These are phyloP conservation scores for Erebia palarica DNA, from an alignment of 2,888 invertebrate species.

Conservation along the genomic window DNA sequence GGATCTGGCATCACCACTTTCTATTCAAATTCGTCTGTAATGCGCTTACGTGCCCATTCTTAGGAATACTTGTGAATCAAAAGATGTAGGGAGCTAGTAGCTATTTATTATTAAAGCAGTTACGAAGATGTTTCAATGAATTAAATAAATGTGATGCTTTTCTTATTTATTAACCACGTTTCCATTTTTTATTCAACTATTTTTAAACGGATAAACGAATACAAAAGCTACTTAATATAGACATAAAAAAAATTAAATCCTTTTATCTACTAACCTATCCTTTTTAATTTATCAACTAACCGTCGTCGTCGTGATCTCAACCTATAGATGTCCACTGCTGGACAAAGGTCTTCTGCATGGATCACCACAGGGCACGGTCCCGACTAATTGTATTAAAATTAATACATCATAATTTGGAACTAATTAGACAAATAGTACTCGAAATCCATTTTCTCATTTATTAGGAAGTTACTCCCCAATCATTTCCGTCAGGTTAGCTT, in stretches of 20 bases:
- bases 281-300: background rate
- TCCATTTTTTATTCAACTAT: no score
- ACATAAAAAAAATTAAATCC: no score
- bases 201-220: no score
- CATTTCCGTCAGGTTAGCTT: slow-evolving; percentile 77
- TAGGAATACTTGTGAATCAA: slow-evolving; percentile 46
- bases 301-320: no score
- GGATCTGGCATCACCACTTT: slow-evolving; percentile 73
- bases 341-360: no score
- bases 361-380: no score
- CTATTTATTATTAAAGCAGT: background rate
- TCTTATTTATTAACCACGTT: no score
- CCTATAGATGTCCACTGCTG: no score
- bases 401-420: slow-evolving; percentile 11
- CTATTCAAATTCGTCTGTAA: slow-evolving; percentile 75
- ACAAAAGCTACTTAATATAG: no score
- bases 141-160: no score
- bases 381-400: background rate
- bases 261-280: background rate
- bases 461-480: slow-evolving; percentile 70
- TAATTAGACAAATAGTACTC: slow-evolving; percentile 32
- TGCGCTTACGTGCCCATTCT: slow-evolving; percentile 47
- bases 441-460: slow-evolving; percentile 40
- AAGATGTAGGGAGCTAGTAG: background rate
- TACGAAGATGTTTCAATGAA: no score